Conservation (phyloP, 2,113 vertebrate species). For the Odobenus rosmarus region DNA sequence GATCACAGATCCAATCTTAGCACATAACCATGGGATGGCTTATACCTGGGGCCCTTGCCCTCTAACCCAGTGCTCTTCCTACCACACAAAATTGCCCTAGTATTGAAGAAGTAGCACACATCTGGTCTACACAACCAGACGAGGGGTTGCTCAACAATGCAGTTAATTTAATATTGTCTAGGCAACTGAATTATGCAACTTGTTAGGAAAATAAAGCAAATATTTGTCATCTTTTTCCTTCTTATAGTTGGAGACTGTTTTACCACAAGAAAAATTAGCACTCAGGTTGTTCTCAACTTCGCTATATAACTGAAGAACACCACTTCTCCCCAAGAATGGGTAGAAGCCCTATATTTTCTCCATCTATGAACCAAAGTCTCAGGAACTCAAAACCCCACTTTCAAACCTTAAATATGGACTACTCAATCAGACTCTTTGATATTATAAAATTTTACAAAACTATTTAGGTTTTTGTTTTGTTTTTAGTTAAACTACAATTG, state of each 20-base stretch:
- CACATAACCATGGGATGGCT: too few species aligned
- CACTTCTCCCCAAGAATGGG: background rate
- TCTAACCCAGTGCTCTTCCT: background rate
- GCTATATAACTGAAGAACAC: background rate
- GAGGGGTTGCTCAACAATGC: background rate
- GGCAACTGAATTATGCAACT: slow-evolving; percentile 10
- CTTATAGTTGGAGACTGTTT: slow-evolving; percentile 31
- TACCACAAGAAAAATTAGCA: slow-evolving; percentile 14
- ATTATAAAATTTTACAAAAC: slow-evolving; percentile 42
- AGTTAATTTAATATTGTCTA: slow-evolving; percentile 31
- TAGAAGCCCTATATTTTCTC: background rate
- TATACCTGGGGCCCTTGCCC: background rate
- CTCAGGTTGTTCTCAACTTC: background rate
- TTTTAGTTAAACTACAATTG: background rate
- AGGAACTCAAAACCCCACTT: background rate
- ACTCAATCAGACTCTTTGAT: background rate
- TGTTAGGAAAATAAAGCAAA: background rate
- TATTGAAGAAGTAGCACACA: background rate
- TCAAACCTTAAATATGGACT: background rate
- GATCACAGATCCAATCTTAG: background rate
- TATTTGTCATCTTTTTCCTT: background rate
- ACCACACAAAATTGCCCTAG: background rate
- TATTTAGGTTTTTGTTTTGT: slow-evolving; percentile 6
- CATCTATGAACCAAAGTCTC: background rate
- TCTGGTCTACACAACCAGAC: slow-evolving; percentile 9